These are phyloP conservation scores for Athene noctua DNA, from an alignment of 2,113 vertebrate genomes.

Conservation along the genomic window DNA sequence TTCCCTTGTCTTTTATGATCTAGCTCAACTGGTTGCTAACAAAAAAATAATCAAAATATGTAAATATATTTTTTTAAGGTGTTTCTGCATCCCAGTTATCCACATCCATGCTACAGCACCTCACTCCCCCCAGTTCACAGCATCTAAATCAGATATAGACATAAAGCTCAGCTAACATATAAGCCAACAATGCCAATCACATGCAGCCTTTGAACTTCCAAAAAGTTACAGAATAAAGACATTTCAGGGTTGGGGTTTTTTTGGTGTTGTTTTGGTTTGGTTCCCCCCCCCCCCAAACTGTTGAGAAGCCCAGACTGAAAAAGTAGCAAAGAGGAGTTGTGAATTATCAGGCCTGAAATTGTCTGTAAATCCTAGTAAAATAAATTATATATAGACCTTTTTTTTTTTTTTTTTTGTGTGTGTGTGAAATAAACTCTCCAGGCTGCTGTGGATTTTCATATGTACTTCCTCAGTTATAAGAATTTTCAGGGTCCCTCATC, in stretches of 20 bases:
- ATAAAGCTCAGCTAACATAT: background rate
- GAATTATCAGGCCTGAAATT: background rate
- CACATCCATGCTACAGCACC: background rate
- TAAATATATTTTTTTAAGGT: background rate
- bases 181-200: background rate
- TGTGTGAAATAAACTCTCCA: background rate
- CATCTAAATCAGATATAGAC: background rate
- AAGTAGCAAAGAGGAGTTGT: background rate
- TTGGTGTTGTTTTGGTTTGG: background rate
- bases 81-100: background rate
- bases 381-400: background rate
- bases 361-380: background rate
- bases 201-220: background rate
- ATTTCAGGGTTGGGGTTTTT: background rate
- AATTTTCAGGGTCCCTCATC: slow-evolving; percentile 34
- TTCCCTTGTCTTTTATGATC: background rate
- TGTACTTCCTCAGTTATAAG: background rate
- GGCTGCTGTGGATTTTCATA: background rate
- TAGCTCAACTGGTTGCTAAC: background rate
- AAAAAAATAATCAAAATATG: background rate
- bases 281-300: background rate
- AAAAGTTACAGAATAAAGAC: background rate
- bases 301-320: background rate
- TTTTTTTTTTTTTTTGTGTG: too few species aligned
- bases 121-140: background rate